phyloP scores from a whole-genome alignment of 2,113 vertebrate species.

The Laterallus jamaicensis region DNA sequence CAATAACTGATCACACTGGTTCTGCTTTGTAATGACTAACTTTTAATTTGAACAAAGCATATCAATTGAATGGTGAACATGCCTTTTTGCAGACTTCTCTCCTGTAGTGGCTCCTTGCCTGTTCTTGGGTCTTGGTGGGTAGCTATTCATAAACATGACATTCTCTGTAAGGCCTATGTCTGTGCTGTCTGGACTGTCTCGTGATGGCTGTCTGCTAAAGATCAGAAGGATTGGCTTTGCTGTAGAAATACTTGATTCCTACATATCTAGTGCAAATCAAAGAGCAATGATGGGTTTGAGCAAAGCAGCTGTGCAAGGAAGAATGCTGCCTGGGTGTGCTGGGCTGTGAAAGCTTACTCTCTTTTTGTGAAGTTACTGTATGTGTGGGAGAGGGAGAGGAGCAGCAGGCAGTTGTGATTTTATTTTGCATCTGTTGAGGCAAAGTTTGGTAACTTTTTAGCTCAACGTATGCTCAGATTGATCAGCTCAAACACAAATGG shows the following conservation, averaged over 20 bases:
- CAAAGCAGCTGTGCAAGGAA: not conserved
- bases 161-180: not conserved
- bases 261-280: not conserved
- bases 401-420: not conserved
- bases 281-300: not conserved
- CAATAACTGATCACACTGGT: not conserved
- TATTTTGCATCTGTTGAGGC: not conserved
- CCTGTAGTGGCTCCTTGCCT: not conserved
- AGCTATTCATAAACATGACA: not conserved
- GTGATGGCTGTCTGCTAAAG: not conserved
- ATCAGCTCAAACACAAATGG: accelerated
- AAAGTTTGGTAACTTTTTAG: not conserved
- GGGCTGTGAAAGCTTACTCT: not conserved
- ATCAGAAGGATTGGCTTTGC: not conserved
- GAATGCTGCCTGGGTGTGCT: not conserved
- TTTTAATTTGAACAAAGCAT: not conserved
- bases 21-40: not conserved
- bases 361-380: not conserved
- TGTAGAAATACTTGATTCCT: not conserved
- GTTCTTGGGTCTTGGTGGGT: not conserved
- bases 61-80: not conserved
- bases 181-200: not conserved
- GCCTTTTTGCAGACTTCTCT: not conserved
- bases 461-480: not conserved
- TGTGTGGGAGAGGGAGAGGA: not conserved